Conservation (phyloP, 2,113 vertebrate species). For the Camelus dromedarius region DNA sequence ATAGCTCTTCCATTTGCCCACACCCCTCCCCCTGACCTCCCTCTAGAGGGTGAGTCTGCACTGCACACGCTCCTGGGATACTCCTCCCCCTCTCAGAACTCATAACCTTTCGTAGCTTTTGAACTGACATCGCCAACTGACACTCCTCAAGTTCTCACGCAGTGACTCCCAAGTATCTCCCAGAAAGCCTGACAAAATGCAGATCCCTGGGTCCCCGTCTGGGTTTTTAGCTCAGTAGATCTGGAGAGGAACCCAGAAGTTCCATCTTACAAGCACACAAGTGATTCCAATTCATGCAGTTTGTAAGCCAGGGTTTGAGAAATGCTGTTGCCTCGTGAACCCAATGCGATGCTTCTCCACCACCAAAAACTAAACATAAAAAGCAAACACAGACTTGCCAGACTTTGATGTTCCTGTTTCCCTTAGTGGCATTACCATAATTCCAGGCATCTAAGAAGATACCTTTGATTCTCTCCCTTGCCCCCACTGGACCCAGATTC, state of each 20-base stretch:
- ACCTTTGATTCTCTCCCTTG: not conserved
- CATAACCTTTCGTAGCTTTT: not conserved
- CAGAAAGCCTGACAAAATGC: not conserved
- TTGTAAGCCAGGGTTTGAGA: not conserved
- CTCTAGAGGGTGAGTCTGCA: not conserved
- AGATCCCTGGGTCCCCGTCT: not conserved
- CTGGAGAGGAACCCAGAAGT: not conserved
- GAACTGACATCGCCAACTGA: not conserved
- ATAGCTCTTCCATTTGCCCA: not conserved
- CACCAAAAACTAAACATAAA: not conserved
- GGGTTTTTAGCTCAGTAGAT: not conserved
- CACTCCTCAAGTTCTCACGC: not conserved
- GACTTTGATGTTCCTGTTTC: not conserved
- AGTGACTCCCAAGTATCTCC: not conserved
- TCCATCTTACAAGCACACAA: not conserved
- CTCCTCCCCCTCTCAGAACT: not conserved
- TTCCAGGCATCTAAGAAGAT: not conserved
- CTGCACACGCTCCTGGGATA: not conserved
- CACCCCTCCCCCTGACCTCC: not conserved
- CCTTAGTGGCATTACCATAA: not conserved
- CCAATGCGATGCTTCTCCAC: not conserved
- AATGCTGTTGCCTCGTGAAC: not conserved
- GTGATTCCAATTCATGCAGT: not conserved
- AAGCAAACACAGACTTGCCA: not conserved
- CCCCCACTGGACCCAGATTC: not conserved